A percentile compares a stretch with the other conserved stretches of the same genome.
Evolutionary conservation across 2,113 vertebrate genomes (phyloP).

Genomic region (Leptobrachium leishanense): DNA sequence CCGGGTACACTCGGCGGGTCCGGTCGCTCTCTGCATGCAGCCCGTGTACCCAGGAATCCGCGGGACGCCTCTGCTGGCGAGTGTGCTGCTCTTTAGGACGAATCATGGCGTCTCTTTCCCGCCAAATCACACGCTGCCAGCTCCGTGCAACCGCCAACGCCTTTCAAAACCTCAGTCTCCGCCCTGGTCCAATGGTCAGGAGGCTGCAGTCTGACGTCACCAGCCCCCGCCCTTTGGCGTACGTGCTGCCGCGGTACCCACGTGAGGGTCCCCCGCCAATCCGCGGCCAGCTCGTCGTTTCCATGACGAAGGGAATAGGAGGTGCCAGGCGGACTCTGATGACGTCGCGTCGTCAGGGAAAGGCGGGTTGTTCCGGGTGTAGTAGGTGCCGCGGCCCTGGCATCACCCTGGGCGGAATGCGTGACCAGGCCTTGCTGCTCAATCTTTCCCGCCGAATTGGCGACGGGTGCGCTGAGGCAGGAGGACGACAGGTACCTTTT

Average conservation of each 20-base stretch:
- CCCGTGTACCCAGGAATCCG: too few species aligned
- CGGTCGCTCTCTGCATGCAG: too few species aligned
- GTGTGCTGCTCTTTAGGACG: too few species aligned
- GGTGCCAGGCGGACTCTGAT: background rate
- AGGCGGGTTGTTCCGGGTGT: slow-evolving; percentile 25
- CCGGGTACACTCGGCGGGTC: too few species aligned
- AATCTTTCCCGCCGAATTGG: slow-evolving; percentile 11
- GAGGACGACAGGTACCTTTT: background rate
- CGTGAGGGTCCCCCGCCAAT: background rate
- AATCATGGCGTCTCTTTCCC: background rate
- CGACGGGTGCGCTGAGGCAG: slow-evolving; percentile 12
- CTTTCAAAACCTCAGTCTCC: slow-evolving; percentile 10
- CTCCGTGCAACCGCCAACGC: slow-evolving; percentile 3
- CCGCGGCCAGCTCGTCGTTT: background rate
- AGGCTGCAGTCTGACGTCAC: background rate
- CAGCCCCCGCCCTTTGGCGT: background rate
- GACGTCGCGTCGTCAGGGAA: background rate
- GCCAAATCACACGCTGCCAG: background rate
- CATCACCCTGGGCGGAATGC: slow-evolving; percentile 48
- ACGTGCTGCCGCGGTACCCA: background rate
- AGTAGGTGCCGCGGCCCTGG: slow-evolving; percentile 41
- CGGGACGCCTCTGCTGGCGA: too few species aligned
- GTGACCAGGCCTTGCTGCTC: slow-evolving; percentile 33
- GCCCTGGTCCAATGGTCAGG: background rate
- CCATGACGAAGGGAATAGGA: background rate